Evolutionary conservation across 1,140 invertebrate species (phyloP).

Genomic region (Chrysomallon squamiferum): DNA sequence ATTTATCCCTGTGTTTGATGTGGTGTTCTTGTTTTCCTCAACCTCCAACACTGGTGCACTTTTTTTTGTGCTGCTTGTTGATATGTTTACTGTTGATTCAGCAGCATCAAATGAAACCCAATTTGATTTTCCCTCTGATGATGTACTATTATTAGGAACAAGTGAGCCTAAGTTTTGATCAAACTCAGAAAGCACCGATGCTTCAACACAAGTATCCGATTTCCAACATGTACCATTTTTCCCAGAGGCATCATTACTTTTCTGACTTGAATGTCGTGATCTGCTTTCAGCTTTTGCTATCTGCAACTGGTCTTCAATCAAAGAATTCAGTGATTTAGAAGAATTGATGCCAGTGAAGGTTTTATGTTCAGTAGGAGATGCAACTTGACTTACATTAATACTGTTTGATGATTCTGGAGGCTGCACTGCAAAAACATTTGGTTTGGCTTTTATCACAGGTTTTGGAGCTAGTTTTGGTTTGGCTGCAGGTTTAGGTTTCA

Average conservation of each 20-base stretch:
- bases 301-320: constrained; percentile 26
- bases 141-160: too few species aligned
- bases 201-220: constrained; percentile 4
- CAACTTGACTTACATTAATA: not conserved
- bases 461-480: constrained; percentile 45
- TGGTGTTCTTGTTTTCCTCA: not conserved
- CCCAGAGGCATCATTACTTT: not conserved
- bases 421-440: constrained; percentile 23
- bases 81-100: too few species aligned
- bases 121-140: too few species aligned
- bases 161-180: too few species aligned
- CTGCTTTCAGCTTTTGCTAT: constrained; percentile 17
- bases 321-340: constrained; percentile 13
- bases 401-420: not conserved
- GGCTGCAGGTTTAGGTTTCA: constrained; percentile 22
- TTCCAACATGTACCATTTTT: not conserved
- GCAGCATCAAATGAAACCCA: too few species aligned
- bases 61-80: too few species aligned
- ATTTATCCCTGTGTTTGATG: too few species aligned
- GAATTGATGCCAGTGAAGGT: constrained; percentile 6
- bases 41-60: too few species aligned
- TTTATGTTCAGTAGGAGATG: not conserved
- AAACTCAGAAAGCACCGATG: too few species aligned
- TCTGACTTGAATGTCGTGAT: not conserved
- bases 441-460: constrained; percentile 42